Evolutionary conservation across 2,888 invertebrate species (phyloP), one percentile per base, ranked within the genome.

Genomic region (Salticus scenicus): DNA sequence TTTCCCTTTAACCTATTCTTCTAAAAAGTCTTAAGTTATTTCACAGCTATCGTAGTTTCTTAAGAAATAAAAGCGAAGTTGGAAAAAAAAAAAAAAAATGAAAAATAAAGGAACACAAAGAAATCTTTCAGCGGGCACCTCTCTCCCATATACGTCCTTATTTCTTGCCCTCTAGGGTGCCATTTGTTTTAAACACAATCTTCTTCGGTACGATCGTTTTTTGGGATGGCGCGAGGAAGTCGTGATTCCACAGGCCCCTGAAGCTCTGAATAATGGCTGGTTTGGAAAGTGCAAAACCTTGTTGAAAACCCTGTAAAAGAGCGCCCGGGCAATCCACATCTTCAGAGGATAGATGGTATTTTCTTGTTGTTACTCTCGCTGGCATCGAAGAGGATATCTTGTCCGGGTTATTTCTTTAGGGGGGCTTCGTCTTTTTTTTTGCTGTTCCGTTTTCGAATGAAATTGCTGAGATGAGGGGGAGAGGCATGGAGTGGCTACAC

Each of bases 181-280:
- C 83, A 84, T 84, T 84, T 84, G 83, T 84, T 84, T 84, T 84
- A 84, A 84, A 84, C 83, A 84, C 83, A 84, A 84, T 84, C 83
- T 84, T 84, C 83, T 84, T 72, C 69, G 71, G 73, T 77, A 42
- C 83, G 83, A 84, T 84, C 83, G 77, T 84, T 84, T 84, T 84
- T 84, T 84, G 27, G 63, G 71, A 75, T 76, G 77, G 37, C 67
- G 72, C 70, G 71, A 31, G 31, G 33, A 28, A 57, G 73, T 73
- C 73, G 72, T 72, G 73, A 73, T 84, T 73, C 73, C 37, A 30
- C 42, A 73, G 77, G 77, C 67, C 77, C 83, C 83, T 67, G 72
- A 84, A 84, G 77, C 78, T 84, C 77, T 84, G 83, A 84, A 84
- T 84, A 84, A 84, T 84, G 83, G 83, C 41, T 66, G 72, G 28